A percentile compares a stretch with the other conserved stretches of the same genome.
phyloP scores from a whole-genome alignment of 2,113 vertebrate species.

The Galemys pyrenaicus region DNA sequence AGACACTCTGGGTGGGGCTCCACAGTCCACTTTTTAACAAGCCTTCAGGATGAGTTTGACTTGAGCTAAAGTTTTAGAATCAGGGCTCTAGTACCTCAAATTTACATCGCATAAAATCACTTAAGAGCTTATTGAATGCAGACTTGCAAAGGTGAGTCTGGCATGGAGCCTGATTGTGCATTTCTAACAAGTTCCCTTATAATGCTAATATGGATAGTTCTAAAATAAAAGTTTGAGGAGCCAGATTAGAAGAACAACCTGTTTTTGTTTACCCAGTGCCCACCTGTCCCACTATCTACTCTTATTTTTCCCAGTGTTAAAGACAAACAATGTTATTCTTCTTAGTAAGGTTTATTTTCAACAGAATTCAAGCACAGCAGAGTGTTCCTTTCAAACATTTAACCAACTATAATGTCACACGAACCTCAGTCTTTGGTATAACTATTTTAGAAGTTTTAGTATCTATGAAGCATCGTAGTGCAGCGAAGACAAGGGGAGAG shows the following conservation, averaged over 20 bases:
- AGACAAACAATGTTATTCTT: background rate
- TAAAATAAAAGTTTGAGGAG: background rate
- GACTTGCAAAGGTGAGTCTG: background rate
- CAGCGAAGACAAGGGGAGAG: no score
- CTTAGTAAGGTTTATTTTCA: background rate
- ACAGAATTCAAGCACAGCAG: background rate
- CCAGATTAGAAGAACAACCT: background rate
- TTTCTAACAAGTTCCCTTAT: background rate
- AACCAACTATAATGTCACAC: conserved; percentile 1
- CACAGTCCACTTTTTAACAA: background rate
- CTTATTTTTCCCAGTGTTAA: background rate
- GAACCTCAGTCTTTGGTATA: background rate
- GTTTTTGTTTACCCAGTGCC: background rate
- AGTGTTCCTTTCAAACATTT: conserved; percentile 1
- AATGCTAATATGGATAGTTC: background rate
- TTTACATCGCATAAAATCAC: background rate
- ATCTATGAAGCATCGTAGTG: background rate
- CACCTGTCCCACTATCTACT: background rate
- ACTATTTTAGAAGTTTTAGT: background rate
- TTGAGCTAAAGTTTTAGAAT: background rate
- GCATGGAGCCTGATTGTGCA: background rate
- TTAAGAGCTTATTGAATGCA: background rate
- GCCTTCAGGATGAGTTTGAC: background rate
- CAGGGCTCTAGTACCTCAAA: background rate
- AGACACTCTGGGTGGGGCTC: background rate